Evolutionary conservation across 2,888 invertebrate species (phyloP), one percentile per base, ranked within the genome.

Genomic region (Asteroscopus sphinx): DNA sequence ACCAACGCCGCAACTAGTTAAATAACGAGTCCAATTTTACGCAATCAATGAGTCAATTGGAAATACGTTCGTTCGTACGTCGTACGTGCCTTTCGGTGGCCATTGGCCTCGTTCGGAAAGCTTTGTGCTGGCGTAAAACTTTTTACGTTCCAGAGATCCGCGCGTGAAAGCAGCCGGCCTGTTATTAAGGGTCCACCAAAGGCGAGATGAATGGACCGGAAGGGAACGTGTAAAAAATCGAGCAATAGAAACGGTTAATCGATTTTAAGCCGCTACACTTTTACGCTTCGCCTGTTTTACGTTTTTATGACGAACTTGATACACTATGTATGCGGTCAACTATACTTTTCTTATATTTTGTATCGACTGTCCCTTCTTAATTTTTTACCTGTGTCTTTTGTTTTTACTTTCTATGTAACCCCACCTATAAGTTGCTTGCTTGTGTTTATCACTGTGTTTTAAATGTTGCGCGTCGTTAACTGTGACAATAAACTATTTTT

Each of bases 121-220:
- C 73, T 60, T 54, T 67, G 61, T 63, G 53, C 35, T 28, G 53
- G 54, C 40, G 40, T 59, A 41, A 60, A 60, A 65, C 39, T 49
- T 62, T 73, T 76, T 67, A 58, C 56, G 33, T 69, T 63, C 52
- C 51, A 40, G 58, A 58, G 49, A 57, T 41, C 51, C 30, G 51
- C 55, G 21, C 57, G 57, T 63, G 66, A 64, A 75, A 74, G 60
- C 60, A 44, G 26, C 40, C 57, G 60, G 58, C 65, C 72, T 68
- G 55, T 71, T 73, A 67, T 71, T 68, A 65, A 56, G 53, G 61
- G 60, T 47, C 51, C 45, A 68, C 65, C 68, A 65, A 61, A 48
- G 62, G 44, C 26, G 49, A 51, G 55, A 54, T 61, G 68, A 73
- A 75, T 67, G 41, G 56, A 56, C 45, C 55, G 62, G 59, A 75